phyloP scores from a whole-genome alignment of 2,113 vertebrate genomes.

The Dicaeum eximium region DNA sequence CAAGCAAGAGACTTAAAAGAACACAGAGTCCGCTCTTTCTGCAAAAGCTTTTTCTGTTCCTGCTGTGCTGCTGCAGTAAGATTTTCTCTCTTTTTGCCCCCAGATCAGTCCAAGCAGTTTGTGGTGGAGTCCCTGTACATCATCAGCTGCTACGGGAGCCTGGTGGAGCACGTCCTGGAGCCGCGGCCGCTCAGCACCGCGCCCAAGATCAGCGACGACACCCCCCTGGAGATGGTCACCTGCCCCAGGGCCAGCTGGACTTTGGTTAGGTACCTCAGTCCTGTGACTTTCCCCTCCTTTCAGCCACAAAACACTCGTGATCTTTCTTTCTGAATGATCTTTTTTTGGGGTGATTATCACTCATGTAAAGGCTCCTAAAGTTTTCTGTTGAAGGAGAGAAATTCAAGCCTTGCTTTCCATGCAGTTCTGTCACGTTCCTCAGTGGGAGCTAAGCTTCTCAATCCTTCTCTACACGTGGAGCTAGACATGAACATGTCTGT shows the following conservation, averaged over 20 bases:
- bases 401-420: neutral
- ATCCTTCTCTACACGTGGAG: accelerated
- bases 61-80: neutral
- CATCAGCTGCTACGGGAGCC: constrained; percentile 92
- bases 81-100: neutral
- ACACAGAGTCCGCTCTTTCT: neutral
- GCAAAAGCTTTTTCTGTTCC: accelerated
- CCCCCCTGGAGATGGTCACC: constrained; percentile 89
- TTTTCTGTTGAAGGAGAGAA: neutral
- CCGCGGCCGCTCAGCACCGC: constrained; percentile 90
- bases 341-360: neutral
- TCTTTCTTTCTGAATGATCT: neutral
- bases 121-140: constrained; percentile 93
- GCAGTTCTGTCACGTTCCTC: neutral
- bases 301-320: neutral
- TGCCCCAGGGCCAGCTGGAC: constrained; percentile 94
- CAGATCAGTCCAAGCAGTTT: constrained; percentile 93
- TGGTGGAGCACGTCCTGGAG: constrained; percentile 94
- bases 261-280: constrained; percentile 82
- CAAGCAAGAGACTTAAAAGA: neutral
- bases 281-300: neutral
- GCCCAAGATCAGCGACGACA: constrained; percentile 94
- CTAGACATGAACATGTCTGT: neutral
- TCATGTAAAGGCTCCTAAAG: accelerated
- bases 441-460: neutral